phyloP scores from a whole-genome alignment of 2,113 vertebrate species.

The Myodes glareolus region DNA sequence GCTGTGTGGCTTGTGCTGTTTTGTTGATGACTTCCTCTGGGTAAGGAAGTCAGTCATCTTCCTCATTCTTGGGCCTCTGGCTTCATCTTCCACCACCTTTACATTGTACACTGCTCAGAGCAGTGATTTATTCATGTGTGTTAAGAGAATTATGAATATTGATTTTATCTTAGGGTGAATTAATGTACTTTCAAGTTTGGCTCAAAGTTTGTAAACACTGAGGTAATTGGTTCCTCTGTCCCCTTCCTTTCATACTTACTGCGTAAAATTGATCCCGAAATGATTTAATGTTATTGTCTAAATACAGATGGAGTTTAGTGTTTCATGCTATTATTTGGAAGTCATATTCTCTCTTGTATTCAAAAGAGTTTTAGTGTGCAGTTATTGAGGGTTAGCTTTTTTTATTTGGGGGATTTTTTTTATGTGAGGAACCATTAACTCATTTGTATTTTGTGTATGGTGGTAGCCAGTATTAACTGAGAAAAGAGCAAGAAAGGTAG shows the following conservation, averaged over 20 bases:
- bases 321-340: background rate
- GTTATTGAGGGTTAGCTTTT: background rate
- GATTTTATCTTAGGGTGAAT: slow-evolving; percentile 58
- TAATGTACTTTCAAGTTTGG: slow-evolving; percentile 64
- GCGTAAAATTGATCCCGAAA: background rate
- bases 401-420: slow-evolving; percentile 36
- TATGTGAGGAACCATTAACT: slow-evolving; percentile 37
- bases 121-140: background rate
- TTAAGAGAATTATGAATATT: slow-evolving; percentile 54
- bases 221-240: slow-evolving; percentile 48
- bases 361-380: slow-evolving; percentile 17
- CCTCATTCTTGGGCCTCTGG: background rate
- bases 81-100: background rate
- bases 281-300: background rate
- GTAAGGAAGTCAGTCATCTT: background rate
- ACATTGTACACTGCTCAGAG: background rate
- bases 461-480: slow-evolving; percentile 11
- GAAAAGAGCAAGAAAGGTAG: slow-evolving; percentile 2
- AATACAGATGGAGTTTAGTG: background rate
- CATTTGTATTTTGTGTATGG: background rate
- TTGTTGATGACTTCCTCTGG: background rate
- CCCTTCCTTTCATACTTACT: background rate
- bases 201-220: slow-evolving; percentile 36
- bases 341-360: background rate
- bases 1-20: background rate